A percentile compares a stretch with the other conserved stretches of the same genome.
Conservation (phyloP, 2,797 vertebrate species). For the Sus cebifrons region DNA sequence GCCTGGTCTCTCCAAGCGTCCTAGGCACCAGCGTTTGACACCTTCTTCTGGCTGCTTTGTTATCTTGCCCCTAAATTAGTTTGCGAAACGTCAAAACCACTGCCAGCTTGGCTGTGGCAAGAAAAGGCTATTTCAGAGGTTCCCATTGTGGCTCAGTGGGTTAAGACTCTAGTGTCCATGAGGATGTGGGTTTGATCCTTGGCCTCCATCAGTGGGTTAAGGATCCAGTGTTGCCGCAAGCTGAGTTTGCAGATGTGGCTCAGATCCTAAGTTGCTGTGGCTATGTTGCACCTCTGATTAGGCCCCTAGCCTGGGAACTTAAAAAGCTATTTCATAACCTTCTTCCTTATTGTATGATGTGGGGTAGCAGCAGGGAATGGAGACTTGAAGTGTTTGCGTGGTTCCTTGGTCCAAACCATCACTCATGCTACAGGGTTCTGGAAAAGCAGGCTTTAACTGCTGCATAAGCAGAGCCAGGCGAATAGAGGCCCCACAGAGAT, state of each 20-base stretch:
- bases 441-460: constrained; percentile 39
- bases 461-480: neutral
- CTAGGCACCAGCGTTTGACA: neutral
- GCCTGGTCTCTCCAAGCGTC: neutral
- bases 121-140: neutral
- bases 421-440: constrained; percentile 4
- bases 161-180: too few relatives aligned
- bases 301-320: too few relatives aligned
- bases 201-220: too few relatives aligned
- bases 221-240: too few relatives aligned
- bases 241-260: too few relatives aligned
- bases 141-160: too few relatives aligned
- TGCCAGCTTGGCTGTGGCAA: constrained; percentile 17
- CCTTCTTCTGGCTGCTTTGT: neutral
- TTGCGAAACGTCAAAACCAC: neutral
- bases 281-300: too few relatives aligned
- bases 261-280: too few relatives aligned
- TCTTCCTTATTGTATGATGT: neutral
- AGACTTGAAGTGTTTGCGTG: neutral
- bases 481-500: constrained; percentile 28
- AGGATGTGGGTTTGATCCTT: too few relatives aligned
- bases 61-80: constrained; percentile 13
- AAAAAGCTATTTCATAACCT: neutral
- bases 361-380: neutral
- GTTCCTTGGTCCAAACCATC: constrained; percentile 19